Base-by-base conservation (phyloP, 2,797 vertebrate species). In the Trematomus bernacchii region DNA sequence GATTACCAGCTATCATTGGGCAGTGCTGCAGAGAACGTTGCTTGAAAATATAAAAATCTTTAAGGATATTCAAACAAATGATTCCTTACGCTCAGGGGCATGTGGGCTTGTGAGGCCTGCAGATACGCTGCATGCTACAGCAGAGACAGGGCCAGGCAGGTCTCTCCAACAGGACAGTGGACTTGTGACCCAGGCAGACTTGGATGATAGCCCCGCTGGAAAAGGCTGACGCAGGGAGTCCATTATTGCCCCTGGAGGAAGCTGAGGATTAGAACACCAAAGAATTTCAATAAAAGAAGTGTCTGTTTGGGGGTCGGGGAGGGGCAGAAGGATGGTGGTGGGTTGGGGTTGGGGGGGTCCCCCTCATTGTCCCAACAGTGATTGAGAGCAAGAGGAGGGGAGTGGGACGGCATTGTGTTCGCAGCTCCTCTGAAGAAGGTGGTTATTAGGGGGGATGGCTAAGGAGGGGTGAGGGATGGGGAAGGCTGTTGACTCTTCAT, bases 221-320 rank as follows among this genome's bases (percentile, higher is more conserved):
- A 95, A 95, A 95, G 95, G 94, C 95, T 93, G 92, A 94, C 89
- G 91, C 91, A 88, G 90, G 91, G 93, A 95, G 93, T 94, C 94
- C 92, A 95, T 96, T 96, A 95, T 95, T 95, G 91, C 89, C 86
- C 92, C 89, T 83, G 92, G 95, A 96, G 95, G 95, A 96, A 96
- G 94, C 95, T 89, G 94, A 94, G 95, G 95, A 96, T 96, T 96
- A 96, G 93, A 94, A 95, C 94, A 94, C 94, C 94, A 96, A 95
- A 96, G 95, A 95, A 95, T 94, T 95, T 94, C 94, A 95, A 96
- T 95, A 96, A 96, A 95, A 95, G 94, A 95, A 94, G 94, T 95
- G 94, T 95, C 94, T 96, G 94, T 95, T 94, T 92, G 92, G 91
- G 92, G 91, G 93, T 85, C 82, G 76, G 79, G 83, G 85, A 90